Evolutionary conservation across 2,797 vertebrate species (phyloP).

Genomic region (Catharus ustulatus): DNA sequence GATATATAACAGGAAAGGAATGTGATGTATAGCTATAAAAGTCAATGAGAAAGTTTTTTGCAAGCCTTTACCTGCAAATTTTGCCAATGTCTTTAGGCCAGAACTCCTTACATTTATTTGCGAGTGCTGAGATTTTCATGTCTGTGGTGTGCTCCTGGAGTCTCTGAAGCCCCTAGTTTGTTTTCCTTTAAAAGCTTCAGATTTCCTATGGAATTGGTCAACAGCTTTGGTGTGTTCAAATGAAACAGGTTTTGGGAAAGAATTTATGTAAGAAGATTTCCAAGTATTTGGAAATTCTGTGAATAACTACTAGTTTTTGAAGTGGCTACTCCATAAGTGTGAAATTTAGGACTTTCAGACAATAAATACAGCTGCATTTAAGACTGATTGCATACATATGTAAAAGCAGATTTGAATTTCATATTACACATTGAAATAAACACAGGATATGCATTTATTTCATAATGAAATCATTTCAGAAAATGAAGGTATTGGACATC

Average conservation of each 20-base stretch:
- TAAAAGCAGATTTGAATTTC: conserved; percentile 68
- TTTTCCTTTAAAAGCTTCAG: not conserved
- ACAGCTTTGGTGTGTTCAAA: not conserved
- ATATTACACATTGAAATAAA: conserved; percentile 47
- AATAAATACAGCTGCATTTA: conserved; percentile 59
- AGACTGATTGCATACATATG: conserved; percentile 72
- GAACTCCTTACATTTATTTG: not conserved
- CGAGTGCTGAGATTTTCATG: not conserved
- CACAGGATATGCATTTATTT: conserved; percentile 56
- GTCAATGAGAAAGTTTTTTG: not conserved
- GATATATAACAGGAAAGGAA: not conserved
- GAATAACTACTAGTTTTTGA: conserved; percentile 1
- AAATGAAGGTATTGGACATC: conserved; percentile 44
- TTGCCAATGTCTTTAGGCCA: not conserved
- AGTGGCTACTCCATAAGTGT: not conserved
- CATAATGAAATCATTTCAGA: conserved; percentile 20
- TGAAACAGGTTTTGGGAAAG: not conserved
- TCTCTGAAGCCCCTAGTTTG: not conserved
- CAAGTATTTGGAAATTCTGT: not conserved
- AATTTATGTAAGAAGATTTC: not conserved
- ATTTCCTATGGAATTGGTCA: not conserved
- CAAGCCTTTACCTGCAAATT: not conserved
- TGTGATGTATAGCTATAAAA: not conserved
- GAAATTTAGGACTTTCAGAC: conserved; percentile 43
- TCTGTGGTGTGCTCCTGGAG: not conserved